Evolutionary conservation across 2,797 vertebrate species (phyloP).

Genomic region (Erithacus rubecula): DNA sequence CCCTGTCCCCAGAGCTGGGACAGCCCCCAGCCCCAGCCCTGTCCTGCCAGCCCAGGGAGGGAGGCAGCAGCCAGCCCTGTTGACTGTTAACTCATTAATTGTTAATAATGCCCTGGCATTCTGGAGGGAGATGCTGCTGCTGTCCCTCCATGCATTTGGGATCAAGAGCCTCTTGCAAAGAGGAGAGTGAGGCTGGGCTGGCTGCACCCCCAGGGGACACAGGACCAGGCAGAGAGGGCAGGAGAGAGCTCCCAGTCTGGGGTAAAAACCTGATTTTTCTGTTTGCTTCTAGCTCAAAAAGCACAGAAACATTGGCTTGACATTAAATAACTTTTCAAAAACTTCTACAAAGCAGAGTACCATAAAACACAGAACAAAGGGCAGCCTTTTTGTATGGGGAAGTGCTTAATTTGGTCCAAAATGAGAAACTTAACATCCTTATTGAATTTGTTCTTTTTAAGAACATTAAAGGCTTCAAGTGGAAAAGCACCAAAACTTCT

Average conservation of each 20-base stretch:
- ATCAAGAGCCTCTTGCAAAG: background rate
- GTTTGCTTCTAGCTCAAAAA: background rate
- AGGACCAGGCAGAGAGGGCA: background rate
- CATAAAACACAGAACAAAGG: background rate
- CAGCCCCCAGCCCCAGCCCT: too few relatives aligned
- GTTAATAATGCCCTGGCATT: background rate
- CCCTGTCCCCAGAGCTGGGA: background rate
- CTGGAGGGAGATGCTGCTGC: background rate
- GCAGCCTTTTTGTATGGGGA: background rate
- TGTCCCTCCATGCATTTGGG: accelerated
- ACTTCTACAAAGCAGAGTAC: background rate
- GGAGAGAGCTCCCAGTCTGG: background rate
- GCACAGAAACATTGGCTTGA: background rate
- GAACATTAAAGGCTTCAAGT: background rate
- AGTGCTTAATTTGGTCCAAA: background rate
- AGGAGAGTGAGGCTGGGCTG: accelerated
- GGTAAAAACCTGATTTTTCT: background rate
- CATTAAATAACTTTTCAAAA: background rate
- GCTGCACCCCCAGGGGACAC: background rate
- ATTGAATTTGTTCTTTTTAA: background rate
- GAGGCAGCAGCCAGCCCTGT: background rate
- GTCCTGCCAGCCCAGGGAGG: background rate
- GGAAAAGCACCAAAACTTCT: background rate
- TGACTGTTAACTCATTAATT: too few relatives aligned
- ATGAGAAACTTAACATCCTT: background rate